These are phyloP conservation scores for Macrochelys suwanniensis DNA, from an alignment of 2,797 vertebrate genomes.

Conservation along the genomic window DNA sequence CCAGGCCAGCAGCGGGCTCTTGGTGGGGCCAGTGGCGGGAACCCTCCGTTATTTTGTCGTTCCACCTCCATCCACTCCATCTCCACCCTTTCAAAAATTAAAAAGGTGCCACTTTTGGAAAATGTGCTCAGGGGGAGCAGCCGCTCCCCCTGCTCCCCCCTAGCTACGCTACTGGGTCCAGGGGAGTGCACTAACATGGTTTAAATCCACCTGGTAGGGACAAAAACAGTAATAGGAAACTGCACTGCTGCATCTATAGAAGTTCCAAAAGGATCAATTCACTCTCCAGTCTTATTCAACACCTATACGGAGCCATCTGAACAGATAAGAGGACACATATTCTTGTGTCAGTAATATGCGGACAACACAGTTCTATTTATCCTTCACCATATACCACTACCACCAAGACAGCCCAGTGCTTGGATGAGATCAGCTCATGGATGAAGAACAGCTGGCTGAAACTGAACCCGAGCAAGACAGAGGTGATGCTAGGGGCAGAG, in stretches of 20 bases:
- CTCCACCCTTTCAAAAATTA: too few species aligned
- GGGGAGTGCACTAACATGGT: background rate
- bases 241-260: background rate
- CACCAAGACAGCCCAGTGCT: background rate
- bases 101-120: too few species aligned
- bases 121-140: too few species aligned
- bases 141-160: too few species aligned
- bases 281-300: background rate
- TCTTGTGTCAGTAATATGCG: background rate
- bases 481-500: too few species aligned
- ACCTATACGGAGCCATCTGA: too few species aligned
- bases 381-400: background rate
- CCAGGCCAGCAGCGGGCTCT: too few species aligned
- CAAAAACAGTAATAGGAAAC: background rate
- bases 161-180: background rate
- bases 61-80: too few species aligned
- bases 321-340: background rate
- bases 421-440: background rate
- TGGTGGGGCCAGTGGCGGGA: too few species aligned
- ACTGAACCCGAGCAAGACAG: too few species aligned
- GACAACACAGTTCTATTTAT: background rate
- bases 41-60: too few species aligned
- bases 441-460: background rate
- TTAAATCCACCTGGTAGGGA: background rate
- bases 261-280: background rate